Percentiles rank a stretch among this genome's conserved stretches.
These are phyloP conservation scores for Falco columbarius DNA, from an alignment of 2,797 vertebrate genomes.

Conservation along the genomic window DNA sequence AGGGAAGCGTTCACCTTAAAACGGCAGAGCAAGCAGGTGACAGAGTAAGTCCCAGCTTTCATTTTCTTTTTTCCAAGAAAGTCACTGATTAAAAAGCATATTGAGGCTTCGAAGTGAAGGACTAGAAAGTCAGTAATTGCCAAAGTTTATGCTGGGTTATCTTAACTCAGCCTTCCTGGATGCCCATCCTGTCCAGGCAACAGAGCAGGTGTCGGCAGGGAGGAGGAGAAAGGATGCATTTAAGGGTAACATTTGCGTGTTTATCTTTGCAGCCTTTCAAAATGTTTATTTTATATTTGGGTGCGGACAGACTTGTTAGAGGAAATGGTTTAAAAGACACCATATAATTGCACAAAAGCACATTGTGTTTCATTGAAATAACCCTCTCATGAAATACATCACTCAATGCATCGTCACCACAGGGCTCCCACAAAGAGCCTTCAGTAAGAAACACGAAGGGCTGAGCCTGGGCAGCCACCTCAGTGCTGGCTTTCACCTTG, in stretches of 20 bases:
- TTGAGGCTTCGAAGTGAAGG: background rate
- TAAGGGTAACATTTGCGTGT: background rate
- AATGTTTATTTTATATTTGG: constrained; percentile 18
- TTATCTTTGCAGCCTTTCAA: background rate
- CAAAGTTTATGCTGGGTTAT: background rate
- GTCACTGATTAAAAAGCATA: background rate
- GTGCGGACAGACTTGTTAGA: background rate
- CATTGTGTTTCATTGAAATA: constrained; percentile 10
- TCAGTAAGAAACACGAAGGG: fast-evolving
- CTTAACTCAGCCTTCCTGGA: background rate
- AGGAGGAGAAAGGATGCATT: background rate
- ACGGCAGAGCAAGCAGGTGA: background rate
- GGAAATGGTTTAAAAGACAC: constrained; percentile 40
- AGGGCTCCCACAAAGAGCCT: background rate
- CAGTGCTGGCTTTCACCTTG: background rate
- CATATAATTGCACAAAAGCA: background rate
- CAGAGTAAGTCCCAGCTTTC: background rate
- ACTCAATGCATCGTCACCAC: fast-evolving
- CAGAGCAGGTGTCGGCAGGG: background rate
- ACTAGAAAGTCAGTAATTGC: background rate
- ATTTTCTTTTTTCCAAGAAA: background rate
- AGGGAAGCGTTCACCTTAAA: background rate
- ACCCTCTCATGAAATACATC: background rate
- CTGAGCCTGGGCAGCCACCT: fast-evolving
- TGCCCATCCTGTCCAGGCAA: background rate